A percentile compares a stretch with the other conserved stretches of the same genome.
These are phyloP conservation scores for Lates japonicus DNA, from an alignment of 2,797 vertebrate species.

Conservation along the genomic window DNA sequence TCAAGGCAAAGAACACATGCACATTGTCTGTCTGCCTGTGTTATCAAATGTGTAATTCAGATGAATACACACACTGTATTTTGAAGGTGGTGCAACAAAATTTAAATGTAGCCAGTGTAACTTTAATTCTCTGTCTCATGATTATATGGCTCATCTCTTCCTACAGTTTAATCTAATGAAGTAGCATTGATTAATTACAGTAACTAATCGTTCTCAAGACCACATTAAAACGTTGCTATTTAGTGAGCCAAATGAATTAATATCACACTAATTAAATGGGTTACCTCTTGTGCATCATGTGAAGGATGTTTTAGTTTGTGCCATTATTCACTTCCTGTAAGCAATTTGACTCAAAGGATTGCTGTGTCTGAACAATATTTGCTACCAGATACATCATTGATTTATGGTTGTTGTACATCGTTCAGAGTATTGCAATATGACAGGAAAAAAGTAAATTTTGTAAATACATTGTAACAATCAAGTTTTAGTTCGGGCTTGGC, in stretches of 20 bases:
- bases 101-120: slow-evolving; percentile 30
- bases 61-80: neutral
- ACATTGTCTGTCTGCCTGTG: neutral
- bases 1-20: neutral
- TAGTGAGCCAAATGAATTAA: slow-evolving; percentile 16
- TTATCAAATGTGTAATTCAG: neutral
- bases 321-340: slow-evolving; percentile 41
- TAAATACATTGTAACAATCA: neutral
- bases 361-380: slow-evolving; percentile 25
- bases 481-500: slow-evolving; percentile 17
- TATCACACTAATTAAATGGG: slow-evolving; percentile 43
- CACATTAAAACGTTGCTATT: slow-evolving; percentile 16
- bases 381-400: slow-evolving; percentile 16
- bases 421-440: neutral
- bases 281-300: slow-evolving; percentile 31
- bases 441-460: neutral
- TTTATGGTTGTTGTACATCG: slow-evolving; percentile 29
- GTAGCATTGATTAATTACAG: no score
- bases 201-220: no score
- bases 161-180: slow-evolving; percentile 40
- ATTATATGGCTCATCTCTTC: slow-evolving; percentile 8
- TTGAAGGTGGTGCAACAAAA: neutral
- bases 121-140: neutral
- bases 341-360: slow-evolving; percentile 1
- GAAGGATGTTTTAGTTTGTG: slow-evolving; percentile 17